phyloP scores from a whole-genome alignment of 1,140 invertebrate genomes.

The Dufourea novaeangliae region DNA sequence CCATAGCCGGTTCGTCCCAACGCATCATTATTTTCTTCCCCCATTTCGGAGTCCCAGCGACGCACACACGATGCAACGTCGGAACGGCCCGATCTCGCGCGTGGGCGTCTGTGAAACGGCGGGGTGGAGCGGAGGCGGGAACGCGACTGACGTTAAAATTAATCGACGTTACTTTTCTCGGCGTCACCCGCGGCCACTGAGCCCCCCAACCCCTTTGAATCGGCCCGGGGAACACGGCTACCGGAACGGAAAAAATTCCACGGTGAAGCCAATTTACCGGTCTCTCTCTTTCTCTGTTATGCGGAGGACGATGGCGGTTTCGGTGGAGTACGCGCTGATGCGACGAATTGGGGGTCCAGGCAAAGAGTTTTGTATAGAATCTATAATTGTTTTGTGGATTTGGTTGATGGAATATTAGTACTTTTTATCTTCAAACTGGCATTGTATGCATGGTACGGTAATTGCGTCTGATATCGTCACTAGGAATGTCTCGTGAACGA shows the following conservation, averaged over 20 bases:
- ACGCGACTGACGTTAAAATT: slow-evolving; percentile 7
- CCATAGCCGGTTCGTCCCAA: neutral
- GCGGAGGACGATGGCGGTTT: neutral
- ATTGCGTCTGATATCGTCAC: too few species aligned
- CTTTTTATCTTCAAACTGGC: too few species aligned
- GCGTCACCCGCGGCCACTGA: neutral
- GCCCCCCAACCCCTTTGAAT: neutral
- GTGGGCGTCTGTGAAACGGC: slow-evolving; percentile 8
- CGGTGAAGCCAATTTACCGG: neutral
- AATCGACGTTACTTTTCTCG: neutral
- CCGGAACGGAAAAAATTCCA: too few species aligned
- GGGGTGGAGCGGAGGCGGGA: neutral
- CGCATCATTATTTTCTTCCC: slow-evolving; percentile 1
- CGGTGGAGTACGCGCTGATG: neutral
- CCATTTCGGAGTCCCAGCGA: neutral
- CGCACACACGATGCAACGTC: neutral
- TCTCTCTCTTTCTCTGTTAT: slow-evolving; percentile 25
- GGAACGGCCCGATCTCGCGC: neutral
- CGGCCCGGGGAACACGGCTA: too few species aligned
- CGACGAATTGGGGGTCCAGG: neutral
- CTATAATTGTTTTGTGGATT: too few species aligned
- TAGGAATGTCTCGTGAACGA: too few species aligned
- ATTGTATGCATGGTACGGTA: too few species aligned
- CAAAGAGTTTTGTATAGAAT: too few species aligned
- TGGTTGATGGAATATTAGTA: too few species aligned